These are phyloP conservation scores for Gallinago solitaria DNA, from an alignment of 2,797 vertebrate species.

Conservation along the genomic window DNA sequence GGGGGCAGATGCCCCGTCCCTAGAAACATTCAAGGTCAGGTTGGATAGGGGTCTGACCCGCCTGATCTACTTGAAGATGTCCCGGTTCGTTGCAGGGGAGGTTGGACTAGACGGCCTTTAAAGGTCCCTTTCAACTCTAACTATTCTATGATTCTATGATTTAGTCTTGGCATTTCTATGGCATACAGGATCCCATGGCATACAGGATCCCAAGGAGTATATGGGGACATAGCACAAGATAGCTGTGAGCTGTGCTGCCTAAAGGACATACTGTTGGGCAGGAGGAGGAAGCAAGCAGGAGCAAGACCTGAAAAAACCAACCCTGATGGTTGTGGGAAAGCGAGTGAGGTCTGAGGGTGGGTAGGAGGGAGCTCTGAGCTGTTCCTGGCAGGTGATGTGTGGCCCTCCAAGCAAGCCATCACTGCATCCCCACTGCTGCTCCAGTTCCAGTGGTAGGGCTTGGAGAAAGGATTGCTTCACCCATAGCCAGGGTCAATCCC, in stretches of 20 bases:
- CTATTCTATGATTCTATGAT: neutral
- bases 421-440: neutral
- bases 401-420: accelerated
- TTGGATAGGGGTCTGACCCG: neutral
- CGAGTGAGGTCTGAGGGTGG: neutral
- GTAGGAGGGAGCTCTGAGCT: neutral
- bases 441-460: neutral
- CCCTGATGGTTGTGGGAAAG: neutral
- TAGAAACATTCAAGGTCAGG: neutral
- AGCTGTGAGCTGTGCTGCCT: neutral
- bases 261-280: neutral
- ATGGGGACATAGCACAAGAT: neutral
- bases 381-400: neutral
- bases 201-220: neutral
- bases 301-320: neutral
- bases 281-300: neutral
- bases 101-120: neutral
- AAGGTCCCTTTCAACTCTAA: neutral
- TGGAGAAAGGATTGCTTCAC: neutral
- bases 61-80: neutral
- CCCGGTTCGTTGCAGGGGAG: neutral
- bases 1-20: neutral
- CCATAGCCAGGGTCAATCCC: neutral
- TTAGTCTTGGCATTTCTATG: neutral
- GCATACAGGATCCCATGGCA: neutral